Evolutionary conservation across 2,113 vertebrate genomes (phyloP).

Genomic region (Brachypteracias leptosomus): DNA sequence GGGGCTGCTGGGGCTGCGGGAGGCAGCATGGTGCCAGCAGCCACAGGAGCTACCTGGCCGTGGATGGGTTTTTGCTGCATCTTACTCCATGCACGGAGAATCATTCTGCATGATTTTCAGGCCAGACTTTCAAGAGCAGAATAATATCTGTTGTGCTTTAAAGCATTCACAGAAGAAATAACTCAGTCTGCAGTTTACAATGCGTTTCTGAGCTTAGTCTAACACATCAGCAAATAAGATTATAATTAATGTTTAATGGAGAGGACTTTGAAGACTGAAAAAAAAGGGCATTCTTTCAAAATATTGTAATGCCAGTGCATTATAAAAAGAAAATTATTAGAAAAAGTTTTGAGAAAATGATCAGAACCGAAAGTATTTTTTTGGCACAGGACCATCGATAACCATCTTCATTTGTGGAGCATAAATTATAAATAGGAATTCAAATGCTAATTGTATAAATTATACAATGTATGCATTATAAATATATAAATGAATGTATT

Average conservation of each 20-base stretch:
- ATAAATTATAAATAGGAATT: not conserved
- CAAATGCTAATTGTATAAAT: not conserved
- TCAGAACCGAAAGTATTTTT: not conserved
- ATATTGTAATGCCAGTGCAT: not conserved
- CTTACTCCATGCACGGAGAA: not conserved
- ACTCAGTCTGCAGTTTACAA: not conserved
- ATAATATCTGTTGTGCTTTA: not conserved
- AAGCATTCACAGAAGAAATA: not conserved
- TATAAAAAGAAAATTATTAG: not conserved
- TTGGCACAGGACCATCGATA: not conserved
- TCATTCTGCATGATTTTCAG: not conserved
- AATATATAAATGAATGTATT: not conserved
- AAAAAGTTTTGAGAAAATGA: not conserved
- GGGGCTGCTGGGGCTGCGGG: not conserved
- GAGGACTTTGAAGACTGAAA: not conserved
- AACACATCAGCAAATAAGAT: not conserved
- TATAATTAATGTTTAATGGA: not conserved
- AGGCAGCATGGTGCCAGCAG: not conserved
- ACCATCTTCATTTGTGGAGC: not conserved
- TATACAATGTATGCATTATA: not conserved
- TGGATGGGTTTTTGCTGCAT: not conserved
- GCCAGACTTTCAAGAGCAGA: not conserved
- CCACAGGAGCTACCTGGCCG: not conserved
- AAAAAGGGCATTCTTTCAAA: not conserved
- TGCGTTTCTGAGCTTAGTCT: not conserved